Percentiles rank a stretch among this genome's conserved stretches.
These are phyloP conservation scores for Melanotaenia parkinsoni DNA, from an alignment of 2,797 vertebrate genomes.

Conservation along the genomic window DNA sequence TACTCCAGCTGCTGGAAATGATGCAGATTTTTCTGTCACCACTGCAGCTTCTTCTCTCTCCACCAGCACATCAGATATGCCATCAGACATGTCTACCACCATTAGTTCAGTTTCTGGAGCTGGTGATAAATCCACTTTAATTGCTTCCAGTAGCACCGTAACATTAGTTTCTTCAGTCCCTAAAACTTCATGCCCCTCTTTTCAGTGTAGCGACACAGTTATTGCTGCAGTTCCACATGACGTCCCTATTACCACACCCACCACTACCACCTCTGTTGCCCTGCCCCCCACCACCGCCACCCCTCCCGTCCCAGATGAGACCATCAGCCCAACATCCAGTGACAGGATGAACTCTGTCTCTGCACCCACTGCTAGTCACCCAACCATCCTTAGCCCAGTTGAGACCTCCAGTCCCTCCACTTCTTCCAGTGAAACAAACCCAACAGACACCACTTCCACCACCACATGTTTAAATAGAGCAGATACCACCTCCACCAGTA, in stretches of 20 bases:
- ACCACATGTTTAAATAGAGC: conserved; percentile 46
- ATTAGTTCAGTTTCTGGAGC: conserved; percentile 9
- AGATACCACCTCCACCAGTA: conserved; percentile 52
- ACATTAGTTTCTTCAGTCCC: conserved; percentile 30
- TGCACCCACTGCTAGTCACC: conserved; percentile 18
- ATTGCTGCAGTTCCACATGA: conserved; percentile 35
- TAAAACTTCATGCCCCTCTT: conserved; percentile 31
- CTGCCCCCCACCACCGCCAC: conserved; percentile 20
- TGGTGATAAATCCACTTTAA: conserved; percentile 20
- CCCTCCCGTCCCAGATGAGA: conserved; percentile 20
- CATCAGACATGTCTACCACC: conserved; percentile 17
- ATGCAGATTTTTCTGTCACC: conserved; percentile 36
- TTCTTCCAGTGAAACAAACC: conserved; percentile 57
- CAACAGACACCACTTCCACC: conserved; percentile 58
- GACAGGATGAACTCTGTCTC: conserved; percentile 30
- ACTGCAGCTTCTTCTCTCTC: conserved; percentile 29
- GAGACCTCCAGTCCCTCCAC: conserved; percentile 44
- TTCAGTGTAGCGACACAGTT: conserved; percentile 23
- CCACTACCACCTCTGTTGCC: conserved; percentile 22
- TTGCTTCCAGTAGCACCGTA: conserved; percentile 26
- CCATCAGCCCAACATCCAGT: conserved; percentile 37
- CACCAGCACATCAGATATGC: conserved; percentile 43
- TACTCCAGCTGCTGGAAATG: conserved; percentile 30
- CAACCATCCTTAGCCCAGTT: conserved; percentile 6
- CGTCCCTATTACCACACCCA: conserved; percentile 23